Conservation (phyloP, 2,797 vertebrate genomes). For the Ptychadena robeensis region DNA sequence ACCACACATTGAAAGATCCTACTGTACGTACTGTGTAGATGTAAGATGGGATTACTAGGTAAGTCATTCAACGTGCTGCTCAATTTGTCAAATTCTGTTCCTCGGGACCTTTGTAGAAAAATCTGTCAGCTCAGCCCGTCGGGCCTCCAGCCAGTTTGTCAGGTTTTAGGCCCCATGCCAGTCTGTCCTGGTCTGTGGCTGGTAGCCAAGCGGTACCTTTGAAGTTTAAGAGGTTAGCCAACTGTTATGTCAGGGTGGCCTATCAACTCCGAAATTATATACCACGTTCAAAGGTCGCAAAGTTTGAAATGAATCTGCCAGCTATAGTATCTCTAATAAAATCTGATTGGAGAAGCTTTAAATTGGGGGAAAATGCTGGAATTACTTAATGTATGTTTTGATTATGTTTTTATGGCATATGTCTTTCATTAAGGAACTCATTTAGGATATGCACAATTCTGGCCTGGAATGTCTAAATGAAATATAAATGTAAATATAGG, state of each 20-base stretch:
- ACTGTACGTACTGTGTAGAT: conserved; percentile 15
- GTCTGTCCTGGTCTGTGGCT: conserved; percentile 90
- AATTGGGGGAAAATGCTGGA: conserved; percentile 74
- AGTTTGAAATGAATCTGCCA: conserved; percentile 75
- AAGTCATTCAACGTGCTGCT: conserved; percentile 70
- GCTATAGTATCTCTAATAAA: conserved; percentile 79
- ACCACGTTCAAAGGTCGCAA: conserved; percentile 80
- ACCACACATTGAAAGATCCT: not conserved
- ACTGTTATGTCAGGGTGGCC: conserved; percentile 89
- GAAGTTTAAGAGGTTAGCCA: conserved; percentile 89
- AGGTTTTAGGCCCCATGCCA: conserved; percentile 88
- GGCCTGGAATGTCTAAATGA: conserved; percentile 86
- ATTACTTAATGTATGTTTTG: conserved; percentile 81
- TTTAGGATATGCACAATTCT: conserved; percentile 84
- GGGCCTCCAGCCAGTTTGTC: conserved; percentile 88
- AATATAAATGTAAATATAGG: conserved; percentile 87
- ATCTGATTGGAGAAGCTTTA: conserved; percentile 74
- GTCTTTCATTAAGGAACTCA: conserved; percentile 81
- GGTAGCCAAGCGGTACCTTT: conserved; percentile 90
- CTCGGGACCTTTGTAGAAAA: conserved; percentile 83
- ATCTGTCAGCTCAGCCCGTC: conserved; percentile 83
- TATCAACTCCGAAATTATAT: conserved; percentile 83
- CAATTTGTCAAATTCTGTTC: conserved; percentile 86
- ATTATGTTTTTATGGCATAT: conserved; percentile 83
- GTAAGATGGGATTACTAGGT: conserved; percentile 69